Evolutionary conservation across 2,888 invertebrate species (phyloP).

Genomic region (Frankliniella fusca): DNA sequence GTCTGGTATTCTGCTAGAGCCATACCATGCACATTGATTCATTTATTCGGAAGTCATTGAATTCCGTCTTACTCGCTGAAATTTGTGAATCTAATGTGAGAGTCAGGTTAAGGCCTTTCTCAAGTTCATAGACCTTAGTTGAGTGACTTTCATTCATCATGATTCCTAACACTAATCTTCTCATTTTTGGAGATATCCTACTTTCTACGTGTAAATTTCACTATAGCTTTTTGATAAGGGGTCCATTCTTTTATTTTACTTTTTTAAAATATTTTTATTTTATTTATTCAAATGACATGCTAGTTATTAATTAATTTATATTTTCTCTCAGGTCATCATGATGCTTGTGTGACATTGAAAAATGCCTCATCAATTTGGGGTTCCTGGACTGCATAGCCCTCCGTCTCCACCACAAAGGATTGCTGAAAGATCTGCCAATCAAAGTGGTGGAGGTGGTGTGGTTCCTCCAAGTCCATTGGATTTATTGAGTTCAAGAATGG

Average conservation of each 20-base stretch:
- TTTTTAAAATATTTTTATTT: neutral
- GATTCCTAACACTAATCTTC: neutral
- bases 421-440: slow-evolving; percentile 56
- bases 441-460: slow-evolving; percentile 1
- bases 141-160: neutral
- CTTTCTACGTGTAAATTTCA: neutral
- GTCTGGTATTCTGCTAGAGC: no score
- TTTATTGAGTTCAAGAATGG: slow-evolving; percentile 44
- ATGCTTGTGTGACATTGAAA: slow-evolving; percentile 44
- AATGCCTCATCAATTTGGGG: slow-evolving; percentile 79
- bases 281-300: neutral
- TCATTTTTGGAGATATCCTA: neutral
- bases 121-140: slow-evolving; percentile 15
- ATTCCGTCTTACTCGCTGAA: neutral
- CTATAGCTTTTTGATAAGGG: neutral
- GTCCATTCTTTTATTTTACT: neutral
- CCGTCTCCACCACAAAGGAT: slow-evolving; percentile 62
- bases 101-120: neutral
- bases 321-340: neutral
- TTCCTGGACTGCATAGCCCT: slow-evolving; percentile 73
- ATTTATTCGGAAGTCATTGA: neutral
- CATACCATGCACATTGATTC: neutral
- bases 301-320: neutral
- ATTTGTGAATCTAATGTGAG: neutral
- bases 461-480: neutral